Evolutionary conservation across 1,140 invertebrate genomes (phyloP), one percentile per base, ranked within the genome.

Genomic region (Cherax destructor): DNA sequence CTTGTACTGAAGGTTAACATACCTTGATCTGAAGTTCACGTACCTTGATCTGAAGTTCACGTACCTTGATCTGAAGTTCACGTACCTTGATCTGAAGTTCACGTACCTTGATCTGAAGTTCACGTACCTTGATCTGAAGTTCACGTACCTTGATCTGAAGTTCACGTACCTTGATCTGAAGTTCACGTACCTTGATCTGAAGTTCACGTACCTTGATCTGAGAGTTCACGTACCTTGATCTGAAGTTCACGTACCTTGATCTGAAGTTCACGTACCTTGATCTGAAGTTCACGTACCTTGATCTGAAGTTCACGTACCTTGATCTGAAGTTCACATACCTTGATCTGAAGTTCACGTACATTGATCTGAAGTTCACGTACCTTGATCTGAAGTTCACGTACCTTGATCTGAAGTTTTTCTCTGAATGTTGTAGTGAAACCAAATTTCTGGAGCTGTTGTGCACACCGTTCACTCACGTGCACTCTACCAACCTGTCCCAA

Each of bases 381-480:
- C 52, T 9, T 65, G 13, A 65, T 65, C 13, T 65, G 61, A 65
- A 16, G 61, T 13, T n/a, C 76, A 80, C 92, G 93, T 80, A 95
- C 95, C 94, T 95, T 95, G 80, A 95, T 93, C 78, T 94, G 93
- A 13, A 94, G 87, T 11, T 92, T 93, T 16, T 94, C 94, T 41
- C 94, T 89, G 88, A 94, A 94, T 21, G 94, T 93, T 21, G 94
- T 94, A 2, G 93, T 93, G 90, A 94, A 94, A 1, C 93, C 92
- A 4, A 93, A 93, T 41, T 92, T 93, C 72, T 94, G 89, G 11
- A 95, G 92, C 16, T 93, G 91, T 9, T 93, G 83, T 21, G 94
- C 93, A 81, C 94, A 95, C 16, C 93, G 92, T 85, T 95, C 94
- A 86, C 94, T 94, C 4, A 95, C 92, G 84, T 95, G 94, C 10